Evolutionary conservation across 1,140 invertebrate species (phyloP).

Genomic region (Harpegnathos saltator): DNA sequence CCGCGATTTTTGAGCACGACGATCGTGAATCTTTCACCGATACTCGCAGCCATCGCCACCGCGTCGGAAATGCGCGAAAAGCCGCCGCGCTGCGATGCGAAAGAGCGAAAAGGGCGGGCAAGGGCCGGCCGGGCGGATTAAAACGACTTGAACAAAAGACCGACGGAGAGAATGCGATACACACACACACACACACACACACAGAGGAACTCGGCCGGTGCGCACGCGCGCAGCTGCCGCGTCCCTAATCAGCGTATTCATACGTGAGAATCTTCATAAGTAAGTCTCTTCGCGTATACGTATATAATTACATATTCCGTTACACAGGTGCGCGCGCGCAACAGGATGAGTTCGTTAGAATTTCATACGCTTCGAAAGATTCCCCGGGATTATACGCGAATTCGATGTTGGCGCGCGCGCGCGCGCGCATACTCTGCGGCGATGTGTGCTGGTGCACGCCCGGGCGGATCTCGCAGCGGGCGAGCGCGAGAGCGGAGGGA

Average conservation of each 20-base stretch:
- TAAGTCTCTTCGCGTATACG: neutral
- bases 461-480: slow-evolving; percentile 2
- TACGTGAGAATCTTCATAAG: slow-evolving; percentile 9
- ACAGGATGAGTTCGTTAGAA: slow-evolving; percentile 59
- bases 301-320: slow-evolving; percentile 53
- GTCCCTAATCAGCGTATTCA: neutral
- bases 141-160: too few species aligned
- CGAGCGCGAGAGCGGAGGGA: neutral
- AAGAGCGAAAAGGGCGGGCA: too few species aligned
- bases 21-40: neutral
- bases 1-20: neutral
- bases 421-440: too few species aligned
- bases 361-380: slow-evolving; percentile 61
- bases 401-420: slow-evolving; percentile 47
- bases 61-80: neutral
- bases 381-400: slow-evolving; percentile 57
- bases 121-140: neutral
- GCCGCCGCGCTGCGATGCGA: too few species aligned
- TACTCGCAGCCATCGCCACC: neutral
- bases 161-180: slow-evolving; percentile 1
- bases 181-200: too few species aligned
- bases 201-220: too few species aligned
- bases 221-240: too few species aligned
- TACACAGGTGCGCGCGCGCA: slow-evolving; percentile 50
- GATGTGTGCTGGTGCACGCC: slow-evolving; percentile 33